Evolutionary conservation across 2,888 invertebrate species (phyloP).

Genomic region (Agrotis segetum): DNA sequence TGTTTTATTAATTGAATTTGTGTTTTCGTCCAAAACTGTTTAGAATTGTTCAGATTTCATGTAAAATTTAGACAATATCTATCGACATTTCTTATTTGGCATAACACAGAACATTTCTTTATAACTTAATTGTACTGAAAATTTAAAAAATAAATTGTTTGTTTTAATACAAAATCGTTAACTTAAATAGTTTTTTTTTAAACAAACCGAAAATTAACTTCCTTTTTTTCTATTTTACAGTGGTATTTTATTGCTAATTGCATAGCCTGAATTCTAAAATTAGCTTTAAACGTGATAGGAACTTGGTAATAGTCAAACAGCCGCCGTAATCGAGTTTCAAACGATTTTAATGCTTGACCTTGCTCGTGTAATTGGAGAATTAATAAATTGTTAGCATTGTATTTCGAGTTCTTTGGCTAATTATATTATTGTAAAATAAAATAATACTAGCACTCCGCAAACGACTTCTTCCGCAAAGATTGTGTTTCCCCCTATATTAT

Average conservation of each 20-base stretch:
- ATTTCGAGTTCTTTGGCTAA: slow-evolving; percentile 4
- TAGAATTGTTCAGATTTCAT: background rate
- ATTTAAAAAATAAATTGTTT: no score
- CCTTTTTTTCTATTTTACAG: no score
- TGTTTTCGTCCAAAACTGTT: background rate
- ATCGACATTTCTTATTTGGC: no score
- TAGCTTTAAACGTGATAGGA: slow-evolving; percentile 25
- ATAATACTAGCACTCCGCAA: background rate
- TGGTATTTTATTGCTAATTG: background rate
- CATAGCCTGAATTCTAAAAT: slow-evolving; percentile 25
- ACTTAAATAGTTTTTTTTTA: no score
- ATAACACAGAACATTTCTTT: no score
- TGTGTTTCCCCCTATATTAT: no score
- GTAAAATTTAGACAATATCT: no score
- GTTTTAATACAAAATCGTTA: no score
- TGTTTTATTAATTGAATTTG: background rate
- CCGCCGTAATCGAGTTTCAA: slow-evolving; percentile 33
- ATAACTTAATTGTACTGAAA: no score
- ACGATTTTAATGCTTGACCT: slow-evolving; percentile 36
- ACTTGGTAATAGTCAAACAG: slow-evolving; percentile 23
- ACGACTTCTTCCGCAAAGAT: no score
- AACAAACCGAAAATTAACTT: no score
- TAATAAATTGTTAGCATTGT: slow-evolving; percentile 9
- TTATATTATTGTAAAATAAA: background rate
- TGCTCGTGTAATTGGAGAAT: slow-evolving; percentile 38